Conservation (phyloP, 2,888 invertebrate genomes). For the Stenurella melanura region DNA sequence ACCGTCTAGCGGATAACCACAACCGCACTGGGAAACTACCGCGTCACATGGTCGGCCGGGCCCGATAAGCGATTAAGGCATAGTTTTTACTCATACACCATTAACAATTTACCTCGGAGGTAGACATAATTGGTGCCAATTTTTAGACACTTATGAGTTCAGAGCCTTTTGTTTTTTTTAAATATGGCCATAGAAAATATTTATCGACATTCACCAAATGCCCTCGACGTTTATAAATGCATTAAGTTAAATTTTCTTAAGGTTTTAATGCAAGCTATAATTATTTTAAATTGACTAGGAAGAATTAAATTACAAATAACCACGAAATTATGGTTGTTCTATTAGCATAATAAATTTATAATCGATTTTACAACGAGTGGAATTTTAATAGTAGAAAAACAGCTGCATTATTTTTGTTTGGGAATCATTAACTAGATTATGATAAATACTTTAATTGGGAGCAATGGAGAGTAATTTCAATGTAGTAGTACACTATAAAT, state of each 20-base stretch:
- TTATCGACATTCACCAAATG: conserved; percentile 46
- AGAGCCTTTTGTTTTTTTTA: conserved; percentile 37
- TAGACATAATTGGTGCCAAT: conserved; percentile 49
- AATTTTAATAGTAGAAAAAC: conserved; percentile 36
- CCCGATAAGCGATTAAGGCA: conserved; percentile 31
- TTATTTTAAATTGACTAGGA: conserved; percentile 46
- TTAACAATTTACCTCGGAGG: conserved; percentile 43
- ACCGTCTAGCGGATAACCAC: conserved; percentile 49
- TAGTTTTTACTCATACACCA: conserved; percentile 44
- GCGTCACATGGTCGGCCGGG: conserved; percentile 36
- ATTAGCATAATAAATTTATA: conserved; percentile 43
- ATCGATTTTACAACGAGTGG: conserved; percentile 34
- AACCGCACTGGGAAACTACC: conserved; percentile 37
- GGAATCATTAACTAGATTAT: conserved; percentile 33
- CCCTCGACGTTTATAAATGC: conserved; percentile 48
- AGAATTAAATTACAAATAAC: conserved; percentile 45
- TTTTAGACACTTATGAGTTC: conserved; percentile 43
- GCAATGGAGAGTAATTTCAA: conserved; percentile 10
- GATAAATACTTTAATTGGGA: conserved; percentile 30
- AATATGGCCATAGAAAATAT: conserved; percentile 38
- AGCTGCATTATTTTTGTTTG: conserved; percentile 23
- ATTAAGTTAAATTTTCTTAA: conserved; percentile 44
- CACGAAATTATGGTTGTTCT: conserved; percentile 48
- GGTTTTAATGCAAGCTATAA: conserved; percentile 40
- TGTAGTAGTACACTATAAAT: background rate